phyloP scores from a whole-genome alignment of 2,888 invertebrate species.

The Hydroisotoma schaefferi region DNA sequence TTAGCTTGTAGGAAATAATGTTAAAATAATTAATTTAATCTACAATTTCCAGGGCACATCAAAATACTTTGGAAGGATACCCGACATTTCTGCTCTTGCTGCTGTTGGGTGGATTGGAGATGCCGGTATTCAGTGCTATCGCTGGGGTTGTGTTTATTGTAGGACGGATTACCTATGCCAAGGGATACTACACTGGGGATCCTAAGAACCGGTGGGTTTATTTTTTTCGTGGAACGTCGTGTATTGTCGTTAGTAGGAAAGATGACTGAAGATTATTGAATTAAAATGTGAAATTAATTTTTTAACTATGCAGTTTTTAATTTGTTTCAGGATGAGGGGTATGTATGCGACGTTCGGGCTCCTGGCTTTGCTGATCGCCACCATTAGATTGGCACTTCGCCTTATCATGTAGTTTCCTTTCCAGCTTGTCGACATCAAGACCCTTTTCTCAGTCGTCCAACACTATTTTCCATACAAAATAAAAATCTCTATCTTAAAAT shows the following conservation, averaged over 20 bases:
- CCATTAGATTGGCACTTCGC: slow-evolving; percentile 48
- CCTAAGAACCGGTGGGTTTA: slow-evolving; percentile 41
- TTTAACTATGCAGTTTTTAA: neutral
- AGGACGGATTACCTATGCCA: slow-evolving; percentile 54
- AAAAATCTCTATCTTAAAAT: too few species aligned
- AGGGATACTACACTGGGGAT: slow-evolving; percentile 50
- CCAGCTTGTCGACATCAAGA: too few species aligned
- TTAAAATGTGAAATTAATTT: neutral
- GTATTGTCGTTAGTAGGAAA: neutral
- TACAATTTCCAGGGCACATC: slow-evolving; percentile 37
- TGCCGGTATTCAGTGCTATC: slow-evolving; percentile 53
- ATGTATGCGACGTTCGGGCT: slow-evolving; percentile 51
- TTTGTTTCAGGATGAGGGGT: slow-evolving; percentile 48
- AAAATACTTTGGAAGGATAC: slow-evolving; percentile 50
- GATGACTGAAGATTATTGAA: neutral
- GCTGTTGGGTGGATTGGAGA: slow-evolving; percentile 53
- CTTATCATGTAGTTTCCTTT: slow-evolving; percentile 3
- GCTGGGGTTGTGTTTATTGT: slow-evolving; percentile 54
- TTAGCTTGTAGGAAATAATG: too few species aligned
- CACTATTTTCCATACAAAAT: too few species aligned
- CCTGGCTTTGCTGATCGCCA: slow-evolving; percentile 50
- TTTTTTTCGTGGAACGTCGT: neutral
- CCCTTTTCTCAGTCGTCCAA: too few species aligned
- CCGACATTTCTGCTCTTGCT: slow-evolving; percentile 52
- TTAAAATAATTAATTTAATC: neutral